Base-by-base conservation (phyloP, 2,797 vertebrate genomes). In the Stomatorhinus walkeri region DNA sequence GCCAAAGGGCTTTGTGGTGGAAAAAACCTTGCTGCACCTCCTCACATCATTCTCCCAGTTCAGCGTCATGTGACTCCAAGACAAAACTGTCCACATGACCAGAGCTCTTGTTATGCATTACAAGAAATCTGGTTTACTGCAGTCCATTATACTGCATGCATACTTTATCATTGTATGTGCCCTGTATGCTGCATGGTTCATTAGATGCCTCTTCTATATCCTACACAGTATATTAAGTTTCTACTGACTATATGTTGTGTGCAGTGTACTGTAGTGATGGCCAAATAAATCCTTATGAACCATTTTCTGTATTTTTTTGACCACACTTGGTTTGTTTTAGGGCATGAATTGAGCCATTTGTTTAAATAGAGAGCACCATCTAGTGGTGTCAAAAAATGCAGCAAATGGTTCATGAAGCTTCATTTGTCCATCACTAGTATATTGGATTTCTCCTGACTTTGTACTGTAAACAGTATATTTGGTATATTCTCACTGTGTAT, bases 51-150 rank as follows among this genome's bases (percentile, higher is more conserved):
- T 86, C 49, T 56, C 52, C 85, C 85, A 87, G 32, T 56, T 43
- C 19, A 22, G 52, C 52, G 4, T 40, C 51, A 32, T n/a, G 28
- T 56, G 52, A 87, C 32, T 87, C 32, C 49, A 43, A 43, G 85
- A 59, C 3, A 87, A 56, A 56, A 3, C 28, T 59, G 43, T 7
- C 49, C 28, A 28, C 46, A 12, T 85, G 40, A 85, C 81, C 48
- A 48, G 43, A 85, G 81, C 81, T 85, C 48, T 85, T 85, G 48
- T 85, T 22, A 85, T 32, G 56, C 40, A 87, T 64, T 24, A 48
- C n/a, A 24, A 48, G 87, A 87, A 8, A 24, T 24, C 36, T 64
- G 36, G 43, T 22, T 87, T 48, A 6, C 46, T 68, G 12, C 36
- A 16, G 40, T 68, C 32, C 32, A n/a, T 87, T 36, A 87, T 10